These are phyloP conservation scores for Eutolmus rufibarbis DNA, from an alignment of 2,888 invertebrate species.

Conservation along the genomic window DNA sequence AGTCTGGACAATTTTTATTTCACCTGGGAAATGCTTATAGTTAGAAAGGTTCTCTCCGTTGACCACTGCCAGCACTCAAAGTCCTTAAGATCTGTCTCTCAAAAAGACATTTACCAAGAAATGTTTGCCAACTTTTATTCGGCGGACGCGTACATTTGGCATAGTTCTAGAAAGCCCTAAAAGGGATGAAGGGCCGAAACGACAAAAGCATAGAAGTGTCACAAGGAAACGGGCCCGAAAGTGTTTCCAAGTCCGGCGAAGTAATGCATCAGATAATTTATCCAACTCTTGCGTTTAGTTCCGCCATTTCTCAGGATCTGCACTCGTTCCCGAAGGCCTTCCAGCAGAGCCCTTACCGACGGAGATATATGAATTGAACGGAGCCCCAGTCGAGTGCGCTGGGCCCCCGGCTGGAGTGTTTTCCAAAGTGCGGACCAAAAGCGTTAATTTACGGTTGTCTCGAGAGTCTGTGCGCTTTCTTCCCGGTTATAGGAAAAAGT, in stretches of 20 bases:
- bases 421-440: constrained; percentile 38
- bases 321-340: not conserved
- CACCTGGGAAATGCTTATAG: not conserved
- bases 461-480: constrained; percentile 43
- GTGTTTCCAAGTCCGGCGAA: not conserved
- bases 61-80: not conserved
- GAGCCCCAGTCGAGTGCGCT: not conserved
- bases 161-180: not conserved
- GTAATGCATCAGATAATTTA: constrained; percentile 35
- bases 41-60: not conserved
- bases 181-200: not conserved
- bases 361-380: constrained; percentile 26
- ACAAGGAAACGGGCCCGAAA: not conserved
- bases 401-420: constrained; percentile 18
- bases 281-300: constrained; percentile 35
- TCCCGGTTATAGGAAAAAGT: constrained; percentile 30
- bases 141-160: not conserved
- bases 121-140: not conserved
- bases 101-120: not conserved
- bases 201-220: not conserved
- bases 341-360: not conserved
- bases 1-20: not conserved
- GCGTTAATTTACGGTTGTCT: constrained; percentile 42
- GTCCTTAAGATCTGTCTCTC: not conserved
- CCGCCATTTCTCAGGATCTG: constrained; percentile 9